These are phyloP conservation scores for Lysandra coridon DNA, from an alignment of 2,888 invertebrate genomes.

Conservation along the genomic window DNA sequence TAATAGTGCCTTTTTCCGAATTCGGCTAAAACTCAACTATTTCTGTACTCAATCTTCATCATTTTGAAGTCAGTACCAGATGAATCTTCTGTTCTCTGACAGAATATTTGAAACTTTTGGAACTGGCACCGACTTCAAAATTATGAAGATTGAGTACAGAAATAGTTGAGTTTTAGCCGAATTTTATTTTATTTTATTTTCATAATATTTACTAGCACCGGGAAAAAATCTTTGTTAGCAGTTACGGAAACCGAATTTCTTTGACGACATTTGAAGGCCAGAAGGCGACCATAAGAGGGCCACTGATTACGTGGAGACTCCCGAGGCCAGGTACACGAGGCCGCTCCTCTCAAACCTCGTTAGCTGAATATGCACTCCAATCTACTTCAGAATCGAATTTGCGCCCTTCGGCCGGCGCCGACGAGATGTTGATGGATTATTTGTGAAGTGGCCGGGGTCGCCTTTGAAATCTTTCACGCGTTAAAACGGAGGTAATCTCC, in stretches of 20 bases:
- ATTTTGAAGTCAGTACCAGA: too few species aligned
- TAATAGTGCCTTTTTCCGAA: too few species aligned
- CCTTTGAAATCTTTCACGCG: conserved; percentile 79
- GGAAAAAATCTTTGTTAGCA: not conserved
- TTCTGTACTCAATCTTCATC: too few species aligned
- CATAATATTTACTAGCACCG: too few species aligned
- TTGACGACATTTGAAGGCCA: conserved; percentile 6
- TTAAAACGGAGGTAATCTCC: conserved; percentile 78
- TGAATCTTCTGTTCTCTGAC: too few species aligned
- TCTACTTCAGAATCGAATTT: conserved; percentile 71
- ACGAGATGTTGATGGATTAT: conserved; percentile 76
- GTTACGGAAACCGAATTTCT: not conserved
- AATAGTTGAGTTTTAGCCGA: too few species aligned
- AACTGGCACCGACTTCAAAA: too few species aligned
- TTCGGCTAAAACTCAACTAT: too few species aligned
- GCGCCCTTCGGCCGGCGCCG: conserved; percentile 52
- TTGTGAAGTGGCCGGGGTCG: conserved; percentile 73
- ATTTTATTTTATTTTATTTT: too few species aligned
- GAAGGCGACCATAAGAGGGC: conserved; percentile 15
- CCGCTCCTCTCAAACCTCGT: conserved; percentile 59
- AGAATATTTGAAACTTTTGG: too few species aligned
- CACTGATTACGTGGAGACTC: conserved; percentile 19
- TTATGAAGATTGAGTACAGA: too few species aligned
- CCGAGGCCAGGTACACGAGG: conserved; percentile 26
- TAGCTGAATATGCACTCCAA: conserved; percentile 76